Base-by-base conservation (phyloP, 1,140 invertebrate species). In the Arctopsyche grandis region DNA sequence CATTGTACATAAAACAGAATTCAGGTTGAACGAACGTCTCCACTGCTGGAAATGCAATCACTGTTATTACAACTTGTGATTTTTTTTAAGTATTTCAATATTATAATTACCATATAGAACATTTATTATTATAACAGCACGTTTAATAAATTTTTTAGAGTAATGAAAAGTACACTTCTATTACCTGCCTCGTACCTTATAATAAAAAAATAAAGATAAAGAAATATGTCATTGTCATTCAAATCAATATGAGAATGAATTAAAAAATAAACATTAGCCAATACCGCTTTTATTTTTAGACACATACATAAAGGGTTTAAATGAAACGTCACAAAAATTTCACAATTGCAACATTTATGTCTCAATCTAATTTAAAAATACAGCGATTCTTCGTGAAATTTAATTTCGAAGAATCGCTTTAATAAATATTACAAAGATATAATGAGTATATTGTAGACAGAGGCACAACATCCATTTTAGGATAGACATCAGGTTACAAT, bases 391-490 rank as follows among this genome's bases (percentile, higher is more conserved):
- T 43, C 26, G 74, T 79, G 75, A 79, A 48, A 46, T 46, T 46
- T 38, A 52, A 78, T 76, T 71, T 79, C 29, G 70, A 56, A 43
- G 44, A 79, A 79, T 74, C 77, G 73, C 74, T 77, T 70, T 78
- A 43, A 80, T 74, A 71, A 44, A 71, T 79, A 77, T 81, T 79
- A 81, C 77, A 81, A 81, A 81, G 80, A 76, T 81, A 81, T 79
- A 78, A 80, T 76, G 71, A 78, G 44, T 78, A 81, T 56, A 77
- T 78, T 73, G 24, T 79, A 79, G 78, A 81, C 74, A 81, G 77
- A 81, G 80, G 80, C 80, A 81, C 80, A 81, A 81, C 80, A 81
- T 81, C 80, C 80, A 81, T 66, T 71, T 81, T 73, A 81, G 80
- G 80, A 81, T 79, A 69, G 78, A 81, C 80, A 73, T 81, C 19